Evolutionary conservation across 2,888 invertebrate species (phyloP), one percentile per base, ranked within the genome.

Genomic region (Dromius quadrimaculatus): DNA sequence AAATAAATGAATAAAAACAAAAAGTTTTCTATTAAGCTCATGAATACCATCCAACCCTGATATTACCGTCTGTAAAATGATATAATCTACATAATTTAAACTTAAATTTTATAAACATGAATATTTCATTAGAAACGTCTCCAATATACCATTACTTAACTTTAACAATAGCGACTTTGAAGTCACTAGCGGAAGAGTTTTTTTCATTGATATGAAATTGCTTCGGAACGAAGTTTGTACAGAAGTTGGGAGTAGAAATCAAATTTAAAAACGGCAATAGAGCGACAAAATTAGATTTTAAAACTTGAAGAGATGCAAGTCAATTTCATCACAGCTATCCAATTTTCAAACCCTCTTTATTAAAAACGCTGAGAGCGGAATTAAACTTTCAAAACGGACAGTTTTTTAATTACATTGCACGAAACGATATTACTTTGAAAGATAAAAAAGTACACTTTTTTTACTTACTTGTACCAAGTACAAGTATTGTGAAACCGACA

Each of bases 61-160:
- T 36, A 36, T 36, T 36, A 36, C 36, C 11, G 41, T 15, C 13
- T 41, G 9, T 47, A 47, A 47, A 9, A n/a, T 13, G 22, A 47
- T 47, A 20, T 20, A 47, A 47, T 47, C 19, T 47, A 47, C 47
- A 47, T 20, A 47, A 47, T 23, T 11, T 8, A 47, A 47, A 47
- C 47, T 47, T 20, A 19, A 15, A 45, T 45, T 47, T 47, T 47
- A 47, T 47, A 47, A 20, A 47, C 23, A 47, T 47, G 47, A 47
- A 47, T 47, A 47, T 47, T 47, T 47, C 47, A 47, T 47, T 20
- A 47, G 47, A 11, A 47, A 22, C 22, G 20, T 47, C 23, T 20
- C 20, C 9, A 11, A 17, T 20, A 47, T 22, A 23, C 11, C 36
- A 36, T 41, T 11, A 41, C 41, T 41, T 6, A 41, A 41, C 41